Evolutionary conservation across 2,797 vertebrate genomes (phyloP).

Genomic region (Falco berigora): DNA sequence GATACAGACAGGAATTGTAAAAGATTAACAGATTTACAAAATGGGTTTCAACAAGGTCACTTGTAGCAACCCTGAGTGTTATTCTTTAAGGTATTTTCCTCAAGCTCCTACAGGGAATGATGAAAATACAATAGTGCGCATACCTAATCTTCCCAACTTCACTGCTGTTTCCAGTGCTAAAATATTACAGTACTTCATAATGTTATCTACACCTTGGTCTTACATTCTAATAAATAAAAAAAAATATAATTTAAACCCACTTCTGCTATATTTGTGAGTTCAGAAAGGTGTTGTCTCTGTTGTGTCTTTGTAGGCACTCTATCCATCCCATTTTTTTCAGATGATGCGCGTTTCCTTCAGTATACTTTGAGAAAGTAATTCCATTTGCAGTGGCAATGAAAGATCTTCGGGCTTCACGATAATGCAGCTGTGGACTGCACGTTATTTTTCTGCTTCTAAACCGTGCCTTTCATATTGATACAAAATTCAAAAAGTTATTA

Average conservation of each 20-base stretch:
- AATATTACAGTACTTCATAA: background rate
- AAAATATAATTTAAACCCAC: background rate
- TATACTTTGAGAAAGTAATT: background rate
- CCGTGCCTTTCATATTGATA: background rate
- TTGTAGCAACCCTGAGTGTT: background rate
- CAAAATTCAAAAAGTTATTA: background rate
- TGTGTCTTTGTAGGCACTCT: background rate
- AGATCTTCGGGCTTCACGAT: background rate
- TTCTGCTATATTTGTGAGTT: background rate
- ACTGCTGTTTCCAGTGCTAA: background rate
- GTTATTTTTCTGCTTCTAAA: background rate
- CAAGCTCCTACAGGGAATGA: background rate
- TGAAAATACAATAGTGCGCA: background rate
- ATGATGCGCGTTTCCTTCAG: background rate
- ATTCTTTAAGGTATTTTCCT: background rate
- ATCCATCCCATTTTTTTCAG: background rate
- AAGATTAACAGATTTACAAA: background rate
- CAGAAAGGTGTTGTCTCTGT: background rate
- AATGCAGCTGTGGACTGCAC: background rate
- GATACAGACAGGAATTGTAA: background rate
- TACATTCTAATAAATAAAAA: background rate
- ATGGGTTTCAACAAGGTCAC: background rate
- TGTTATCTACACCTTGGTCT: background rate
- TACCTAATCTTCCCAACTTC: background rate
- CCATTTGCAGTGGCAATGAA: background rate